These are phyloP conservation scores for Pasiphila rectangulata DNA, from an alignment of 2,888 invertebrate genomes.

Conservation along the genomic window DNA sequence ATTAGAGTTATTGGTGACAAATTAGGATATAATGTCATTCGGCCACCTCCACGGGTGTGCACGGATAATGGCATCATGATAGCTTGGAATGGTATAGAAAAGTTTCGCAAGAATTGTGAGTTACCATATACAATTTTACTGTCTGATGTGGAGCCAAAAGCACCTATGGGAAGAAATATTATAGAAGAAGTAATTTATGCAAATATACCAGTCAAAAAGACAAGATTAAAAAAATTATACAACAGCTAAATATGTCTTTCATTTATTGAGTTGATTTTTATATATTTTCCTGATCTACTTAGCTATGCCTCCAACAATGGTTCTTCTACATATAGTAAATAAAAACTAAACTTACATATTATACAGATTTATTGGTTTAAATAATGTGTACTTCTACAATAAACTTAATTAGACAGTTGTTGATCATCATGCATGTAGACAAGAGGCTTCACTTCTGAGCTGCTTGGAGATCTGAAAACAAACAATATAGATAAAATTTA, in stretches of 20 bases:
- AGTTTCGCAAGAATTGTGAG: slow-evolving; percentile 72
- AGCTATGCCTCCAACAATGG: not conserved
- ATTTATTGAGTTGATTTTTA: not conserved
- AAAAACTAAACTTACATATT: slow-evolving; percentile 23
- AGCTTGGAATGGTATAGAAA: slow-evolving; percentile 98
- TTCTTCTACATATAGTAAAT: not conserved
- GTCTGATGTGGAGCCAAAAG: slow-evolving; percentile 81
- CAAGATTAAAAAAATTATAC: slow-evolving; percentile 51
- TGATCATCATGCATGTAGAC: slow-evolving; percentile 50
- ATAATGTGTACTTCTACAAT: slow-evolving; percentile 43
- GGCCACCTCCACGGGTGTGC: slow-evolving; percentile 92
- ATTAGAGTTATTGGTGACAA: slow-evolving; percentile 84
- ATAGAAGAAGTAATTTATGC: slow-evolving; percentile 78
- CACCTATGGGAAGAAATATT: slow-evolving; percentile 83
- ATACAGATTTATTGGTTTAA: slow-evolving; percentile 43
- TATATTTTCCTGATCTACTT: not conserved
- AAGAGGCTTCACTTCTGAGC: slow-evolving; percentile 45
- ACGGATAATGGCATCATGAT: slow-evolving; percentile 99
- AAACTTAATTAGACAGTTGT: slow-evolving; percentile 47
- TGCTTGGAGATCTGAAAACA: slow-evolving; percentile 56
- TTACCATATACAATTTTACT: slow-evolving; percentile 71
- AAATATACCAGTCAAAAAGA: slow-evolving; percentile 67
- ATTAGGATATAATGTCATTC: slow-evolving; percentile 83
- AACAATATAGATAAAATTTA: not conserved
- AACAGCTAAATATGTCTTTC: slow-evolving; percentile 14